Evolutionary conservation across 2,797 vertebrate species (phyloP), one percentile per base, ranked within the genome.

Genomic region (Octomys mimax): DNA sequence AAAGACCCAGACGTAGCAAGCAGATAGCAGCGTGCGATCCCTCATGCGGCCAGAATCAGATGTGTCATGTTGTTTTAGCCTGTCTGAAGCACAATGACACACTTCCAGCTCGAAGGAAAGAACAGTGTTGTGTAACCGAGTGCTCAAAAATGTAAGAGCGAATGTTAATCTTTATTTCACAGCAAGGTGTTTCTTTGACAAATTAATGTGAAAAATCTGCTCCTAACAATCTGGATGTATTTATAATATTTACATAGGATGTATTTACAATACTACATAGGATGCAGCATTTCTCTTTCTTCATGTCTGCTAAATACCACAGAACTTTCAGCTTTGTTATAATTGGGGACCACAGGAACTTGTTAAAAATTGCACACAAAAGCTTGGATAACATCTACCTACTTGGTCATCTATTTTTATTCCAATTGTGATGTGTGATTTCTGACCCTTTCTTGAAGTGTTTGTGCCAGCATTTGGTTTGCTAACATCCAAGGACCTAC

Each of bases 211-310:
- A 19, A 83, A 33, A 52, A 87, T 59, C 36, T 77, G 12, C 59
- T 54, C 49, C 33, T 1, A 31, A 28, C 16, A 78, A 57, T 79
- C n/a, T 36, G 31, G 46, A 36, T 59, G 13, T 24, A 49, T 39
- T 88, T 70, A 83, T 18, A 86, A 14, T 73, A 42, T n/a, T n/a
- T n/a, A n/a, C n/a, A n/a, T n/a, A n/a, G 31, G 46, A 36, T 59
- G 13, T 24, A 49, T 39, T 88, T 70, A 83, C 22, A 86, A 14
- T 73, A 42, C 5, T 42, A 70, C 49, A 54, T 87, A 31, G 54
- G n/a, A 93, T 70, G 59, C 24, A 75, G 13, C n/a, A 70, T 77
- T 91, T 77, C 46, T 83, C 13, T 81, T 87, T 95, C 21, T 82
- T 54, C 77, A 0, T 62, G 14, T 57, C 14, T n/a, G 59, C 21